Base-by-base conservation (phyloP, 2,113 vertebrate species). In the Turnix velox region DNA sequence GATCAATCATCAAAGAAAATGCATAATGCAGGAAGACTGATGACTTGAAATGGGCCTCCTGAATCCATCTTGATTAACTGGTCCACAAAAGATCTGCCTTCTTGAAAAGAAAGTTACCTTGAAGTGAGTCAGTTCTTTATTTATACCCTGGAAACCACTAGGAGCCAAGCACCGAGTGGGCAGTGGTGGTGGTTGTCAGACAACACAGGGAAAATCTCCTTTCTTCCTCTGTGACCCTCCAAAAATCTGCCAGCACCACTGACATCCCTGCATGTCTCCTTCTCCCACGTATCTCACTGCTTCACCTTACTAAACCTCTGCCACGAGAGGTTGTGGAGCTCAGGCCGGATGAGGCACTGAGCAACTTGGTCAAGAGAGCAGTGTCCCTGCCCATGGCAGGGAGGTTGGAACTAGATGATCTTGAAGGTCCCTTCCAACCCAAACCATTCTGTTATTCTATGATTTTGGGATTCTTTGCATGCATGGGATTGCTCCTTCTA, bases 31-130 rank as follows among this genome's bases (percentile, higher is more conserved):
- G 25, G 69, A 95, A 87, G 86, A 88, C 72, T 90, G 90, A 95
- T 95, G 92, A 86, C 84, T 94, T 88, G 88, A 74, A 95, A 93
- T 75, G 73, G 84, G 61, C 86, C 40, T 92, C 40, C 30, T 75
- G 83, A 95, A 96, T 96, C 92, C 57, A 82, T 94, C 96, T 88
- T 95, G 88, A 96, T 93, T 94, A 93, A 90, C 61, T 18, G 31
- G 88, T 45, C 80, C 59, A 81, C 3, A 0, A 80, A 94, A 72
- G 55, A 85, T 88, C 71, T 95, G 78, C 39, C 68, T 88, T 55
- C 68, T 88, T 55, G 92, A 65, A 92, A 88, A 88, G 79, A 88
- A 85, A 78, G 66, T 72, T 52, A 58, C 63, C 73, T 28, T 67
- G 86, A 81, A 90, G 84, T 18, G 37, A 92, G 7, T 52, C 59